phyloP scores from a whole-genome alignment of 1,140 invertebrate species.

The Phymorhynchus buccinoides region DNA sequence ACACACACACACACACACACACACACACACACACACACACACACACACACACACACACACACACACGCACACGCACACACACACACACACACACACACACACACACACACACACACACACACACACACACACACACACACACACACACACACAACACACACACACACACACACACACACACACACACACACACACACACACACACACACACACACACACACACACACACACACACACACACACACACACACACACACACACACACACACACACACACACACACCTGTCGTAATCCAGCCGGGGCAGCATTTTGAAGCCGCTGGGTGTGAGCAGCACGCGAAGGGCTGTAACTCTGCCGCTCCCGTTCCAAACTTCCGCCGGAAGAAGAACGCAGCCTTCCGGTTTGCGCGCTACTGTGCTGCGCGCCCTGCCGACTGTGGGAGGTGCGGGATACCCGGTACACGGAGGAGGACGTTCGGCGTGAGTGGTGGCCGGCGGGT shows the following conservation, averaged over 20 bases:
- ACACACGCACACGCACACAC: too few species aligned
- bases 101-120: too few species aligned
- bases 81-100: too few species aligned
- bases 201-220: not conserved
- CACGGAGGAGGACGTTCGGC: not conserved
- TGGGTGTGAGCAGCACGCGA: too few species aligned
- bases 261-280: not conserved
- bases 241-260: not conserved
- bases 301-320: not conserved
- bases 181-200: not conserved
- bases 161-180: not conserved
- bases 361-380: not conserved
- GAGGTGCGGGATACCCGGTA: not conserved
- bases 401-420: not conserved
- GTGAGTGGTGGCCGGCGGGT: not conserved
- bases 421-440: not conserved
- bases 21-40: too few species aligned
- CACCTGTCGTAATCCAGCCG: not conserved
- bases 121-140: too few species aligned
- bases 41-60: too few species aligned
- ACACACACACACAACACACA: too few species aligned
- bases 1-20: too few species aligned
- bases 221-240: not conserved
- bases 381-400: not conserved
- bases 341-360: not conserved